These are phyloP conservation scores for Athalia cordata DNA, from an alignment of 2,888 invertebrate species.

Conservation along the genomic window DNA sequence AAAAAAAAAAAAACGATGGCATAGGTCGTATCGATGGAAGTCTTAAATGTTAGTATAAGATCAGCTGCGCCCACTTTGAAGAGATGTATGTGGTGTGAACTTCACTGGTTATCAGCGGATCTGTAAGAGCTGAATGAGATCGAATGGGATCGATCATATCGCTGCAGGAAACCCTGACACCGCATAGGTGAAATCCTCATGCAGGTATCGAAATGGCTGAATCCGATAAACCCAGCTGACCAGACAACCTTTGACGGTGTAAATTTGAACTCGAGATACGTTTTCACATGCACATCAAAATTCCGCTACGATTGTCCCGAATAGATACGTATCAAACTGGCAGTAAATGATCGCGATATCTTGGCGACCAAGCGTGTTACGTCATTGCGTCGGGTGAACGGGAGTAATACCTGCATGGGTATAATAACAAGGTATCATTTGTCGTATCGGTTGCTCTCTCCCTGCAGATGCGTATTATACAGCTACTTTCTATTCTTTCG, in stretches of 20 bases:
- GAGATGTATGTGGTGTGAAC: conserved; percentile 3
- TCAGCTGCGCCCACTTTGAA: background rate
- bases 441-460: conserved; percentile 19
- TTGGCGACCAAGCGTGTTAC: conserved; percentile 13
- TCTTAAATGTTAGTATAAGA: background rate
- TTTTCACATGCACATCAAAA: conserved; percentile 21
- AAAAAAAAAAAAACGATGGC: background rate
- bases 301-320: conserved; percentile 8
- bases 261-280: conserved; percentile 11
- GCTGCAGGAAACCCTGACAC: conserved; percentile 14
- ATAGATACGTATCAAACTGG: conserved; percentile 1
- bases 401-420: background rate
- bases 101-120: conserved; percentile 25
- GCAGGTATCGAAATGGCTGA: conserved; percentile 10
- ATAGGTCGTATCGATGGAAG: conserved; percentile 16
- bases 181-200: conserved; percentile 27
- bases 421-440: conserved; percentile 21
- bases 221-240: conserved; percentile 32
- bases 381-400: conserved; percentile 12
- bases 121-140: conserved; percentile 22
- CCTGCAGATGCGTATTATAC: background rate
- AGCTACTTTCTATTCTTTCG: conserved; percentile 22
- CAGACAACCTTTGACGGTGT: conserved; percentile 23
- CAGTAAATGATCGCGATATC: conserved; percentile 15
- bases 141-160: conserved; percentile 31